Conservation (phyloP, 1,140 invertebrate species). For the Ganaspis sp. region DNA sequence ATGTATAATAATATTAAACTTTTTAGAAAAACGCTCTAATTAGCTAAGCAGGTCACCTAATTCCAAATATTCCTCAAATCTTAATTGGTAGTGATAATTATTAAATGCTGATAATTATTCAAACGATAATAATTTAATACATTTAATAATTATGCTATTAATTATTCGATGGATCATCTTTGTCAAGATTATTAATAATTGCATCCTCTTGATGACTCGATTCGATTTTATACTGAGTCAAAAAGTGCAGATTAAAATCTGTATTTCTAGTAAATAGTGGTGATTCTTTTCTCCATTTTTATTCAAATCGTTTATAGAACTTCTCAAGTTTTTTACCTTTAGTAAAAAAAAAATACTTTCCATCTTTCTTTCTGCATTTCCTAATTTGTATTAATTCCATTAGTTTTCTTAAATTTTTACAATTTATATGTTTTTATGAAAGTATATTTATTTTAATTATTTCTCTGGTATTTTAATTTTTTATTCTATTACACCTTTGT, state of each 20-base stretch:
- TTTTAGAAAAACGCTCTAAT: not conserved
- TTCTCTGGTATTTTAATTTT: too few relatives aligned
- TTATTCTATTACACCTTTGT: too few relatives aligned
- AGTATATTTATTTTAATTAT: too few relatives aligned
- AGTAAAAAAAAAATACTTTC: too few relatives aligned
- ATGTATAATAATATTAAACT: not conserved
- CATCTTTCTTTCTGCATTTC: too few relatives aligned
- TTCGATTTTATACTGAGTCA: constrained; percentile 8
- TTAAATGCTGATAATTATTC: not conserved
- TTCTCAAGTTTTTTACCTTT: too few relatives aligned
- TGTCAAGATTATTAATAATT: not conserved
- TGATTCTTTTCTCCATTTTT: not conserved
- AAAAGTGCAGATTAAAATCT: not conserved
- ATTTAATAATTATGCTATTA: not conserved
- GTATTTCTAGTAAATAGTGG: not conserved
- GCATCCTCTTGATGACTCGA: not conserved
- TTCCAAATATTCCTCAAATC: not conserved
- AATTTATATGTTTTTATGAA: too few relatives aligned
- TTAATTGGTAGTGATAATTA: not conserved
- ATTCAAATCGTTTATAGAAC: too few relatives aligned
- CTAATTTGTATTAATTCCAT: too few relatives aligned
- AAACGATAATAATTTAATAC: not conserved
- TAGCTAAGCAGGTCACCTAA: constrained; percentile 1
- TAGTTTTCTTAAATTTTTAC: too few relatives aligned
- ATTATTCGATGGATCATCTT: not conserved